Percentiles rank a stretch among this genome's conserved stretches.
phyloP scores from a whole-genome alignment of 2,888 invertebrate species.

The Trachelus stipa region DNA sequence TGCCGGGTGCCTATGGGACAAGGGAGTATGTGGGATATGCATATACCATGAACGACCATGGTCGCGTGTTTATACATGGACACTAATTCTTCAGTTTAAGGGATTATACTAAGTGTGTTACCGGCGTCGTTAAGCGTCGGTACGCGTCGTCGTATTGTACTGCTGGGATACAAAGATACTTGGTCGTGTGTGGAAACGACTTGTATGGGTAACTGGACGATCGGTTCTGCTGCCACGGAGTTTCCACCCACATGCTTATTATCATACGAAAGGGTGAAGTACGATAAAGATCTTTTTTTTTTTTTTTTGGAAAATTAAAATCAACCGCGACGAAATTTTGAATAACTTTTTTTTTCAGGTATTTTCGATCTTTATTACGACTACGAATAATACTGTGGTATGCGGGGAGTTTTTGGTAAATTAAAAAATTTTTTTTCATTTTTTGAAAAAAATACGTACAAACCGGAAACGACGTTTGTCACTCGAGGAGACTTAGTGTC shows the following conservation, averaged over 20 bases:
- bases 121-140: slow-evolving; percentile 10
- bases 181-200: neutral
- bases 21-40: neutral
- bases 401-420: too few relatives aligned
- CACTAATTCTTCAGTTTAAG: slow-evolving; percentile 23
- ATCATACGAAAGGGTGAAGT: neutral
- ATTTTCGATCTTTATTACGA: too few relatives aligned
- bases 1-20: neutral
- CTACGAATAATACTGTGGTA: too few relatives aligned
- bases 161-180: neutral
- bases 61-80: slow-evolving; percentile 13
- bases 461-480: too few relatives aligned
- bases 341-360: too few relatives aligned
- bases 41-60: neutral
- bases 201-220: neutral
- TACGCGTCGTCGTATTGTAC: neutral
- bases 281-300: too few relatives aligned
- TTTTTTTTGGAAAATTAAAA: too few relatives aligned
- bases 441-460: too few relatives aligned
- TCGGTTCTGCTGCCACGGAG: neutral
- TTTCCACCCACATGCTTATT: neutral
- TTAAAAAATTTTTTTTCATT: too few relatives aligned
- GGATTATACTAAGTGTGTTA: slow-evolving; percentile 17
- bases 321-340: too few relatives aligned
- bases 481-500: too few relatives aligned